Conservation (phyloP, 2,113 vertebrate genomes). For the Conger conger region DNA sequence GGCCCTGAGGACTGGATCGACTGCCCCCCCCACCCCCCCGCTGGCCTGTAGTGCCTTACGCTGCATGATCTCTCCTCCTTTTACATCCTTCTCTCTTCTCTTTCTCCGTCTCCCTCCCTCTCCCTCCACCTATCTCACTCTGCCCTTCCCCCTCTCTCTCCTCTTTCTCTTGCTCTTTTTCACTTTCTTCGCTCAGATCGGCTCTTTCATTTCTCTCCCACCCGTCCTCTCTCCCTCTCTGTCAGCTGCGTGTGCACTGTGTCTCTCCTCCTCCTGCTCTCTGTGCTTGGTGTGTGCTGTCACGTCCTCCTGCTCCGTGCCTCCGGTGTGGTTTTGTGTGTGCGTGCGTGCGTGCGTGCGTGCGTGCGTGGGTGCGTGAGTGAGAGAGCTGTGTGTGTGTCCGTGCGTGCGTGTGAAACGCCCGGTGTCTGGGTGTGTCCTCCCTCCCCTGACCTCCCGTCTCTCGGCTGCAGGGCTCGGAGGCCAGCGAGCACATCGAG, state of each 20-base stretch:
- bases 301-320: neutral
- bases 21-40: neutral
- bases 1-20: conserved; percentile 28
- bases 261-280: neutral
- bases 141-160: conserved; percentile 14
- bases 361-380: conserved; percentile 1
- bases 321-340: neutral
- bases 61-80: neutral
- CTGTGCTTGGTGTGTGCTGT: conserved; percentile 21
- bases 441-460: too few relatives aligned
- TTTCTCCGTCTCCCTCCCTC: neutral
- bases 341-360: neutral
- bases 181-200: too few relatives aligned
- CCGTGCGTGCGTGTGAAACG: conserved; percentile 4
- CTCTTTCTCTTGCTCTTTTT: neutral
- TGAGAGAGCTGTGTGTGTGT: too few relatives aligned
- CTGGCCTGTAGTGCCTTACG: neutral
- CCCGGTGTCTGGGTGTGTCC: neutral
- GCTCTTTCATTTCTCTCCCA: neutral
- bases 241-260: neutral
- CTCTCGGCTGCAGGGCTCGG: conserved; percentile 53
- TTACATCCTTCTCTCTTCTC: neutral
- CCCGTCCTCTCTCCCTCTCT: neutral
- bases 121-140: neutral
- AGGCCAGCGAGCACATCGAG: conserved; percentile 50